A percentile compares a stretch with the other conserved stretches of the same genome.
Conservation (phyloP, 2,113 vertebrate species). For the Labeo rohita region DNA sequence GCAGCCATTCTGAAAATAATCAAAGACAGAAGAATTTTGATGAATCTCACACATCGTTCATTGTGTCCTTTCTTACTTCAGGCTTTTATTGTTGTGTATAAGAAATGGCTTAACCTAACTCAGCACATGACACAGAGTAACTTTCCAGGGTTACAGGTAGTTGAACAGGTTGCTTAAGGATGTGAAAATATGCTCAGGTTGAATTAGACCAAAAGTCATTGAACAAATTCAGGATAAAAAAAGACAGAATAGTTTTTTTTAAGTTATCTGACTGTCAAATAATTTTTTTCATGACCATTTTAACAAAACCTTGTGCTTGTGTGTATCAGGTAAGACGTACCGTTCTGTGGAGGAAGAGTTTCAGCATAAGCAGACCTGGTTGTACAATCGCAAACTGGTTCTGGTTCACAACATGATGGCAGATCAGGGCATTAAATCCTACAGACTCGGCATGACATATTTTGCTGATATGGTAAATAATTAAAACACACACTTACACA, state of each 20-base stretch:
- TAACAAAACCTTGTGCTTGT: too few species aligned
- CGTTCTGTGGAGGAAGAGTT: conserved; percentile 67
- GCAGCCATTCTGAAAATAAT: not conserved
- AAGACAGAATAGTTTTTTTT: not conserved
- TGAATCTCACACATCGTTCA: too few species aligned
- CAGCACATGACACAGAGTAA: too few species aligned
- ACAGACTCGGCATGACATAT: conserved; percentile 77
- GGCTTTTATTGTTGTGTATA: too few species aligned
- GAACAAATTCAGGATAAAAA: not conserved
- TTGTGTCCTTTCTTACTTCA: too few species aligned
- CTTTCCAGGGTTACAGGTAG: too few species aligned
- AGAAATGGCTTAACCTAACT: too few species aligned
- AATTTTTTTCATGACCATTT: too few species aligned
- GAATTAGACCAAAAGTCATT: too few species aligned
- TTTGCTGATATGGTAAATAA: conserved; percentile 77
- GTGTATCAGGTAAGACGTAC: conserved; percentile 69
- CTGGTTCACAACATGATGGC: conserved; percentile 78
- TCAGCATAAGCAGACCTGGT: conserved; percentile 67
- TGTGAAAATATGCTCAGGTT: too few species aligned
- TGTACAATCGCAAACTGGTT: conserved; percentile 72
- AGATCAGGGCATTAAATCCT: conserved; percentile 77
- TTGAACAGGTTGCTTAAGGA: too few species aligned
- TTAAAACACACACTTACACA: too few species aligned
- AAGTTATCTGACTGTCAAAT: not conserved
- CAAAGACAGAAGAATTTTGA: not conserved